A percentile compares a stretch with the other conserved stretches of the same genome.
Conservation (phyloP, 2,888 invertebrate genomes). For the Microplitis manilae region DNA sequence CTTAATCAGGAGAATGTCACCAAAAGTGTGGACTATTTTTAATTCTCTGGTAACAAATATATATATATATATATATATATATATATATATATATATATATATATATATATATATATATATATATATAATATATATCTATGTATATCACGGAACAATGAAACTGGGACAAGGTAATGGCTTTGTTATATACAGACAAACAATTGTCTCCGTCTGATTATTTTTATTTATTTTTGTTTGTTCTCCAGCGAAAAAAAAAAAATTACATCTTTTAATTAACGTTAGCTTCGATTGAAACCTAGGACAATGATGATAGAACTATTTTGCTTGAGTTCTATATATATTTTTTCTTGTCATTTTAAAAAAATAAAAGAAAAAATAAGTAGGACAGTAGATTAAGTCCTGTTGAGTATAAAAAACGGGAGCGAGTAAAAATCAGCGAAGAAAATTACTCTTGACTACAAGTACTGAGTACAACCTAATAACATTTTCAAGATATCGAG, state of each 20-base stretch:
- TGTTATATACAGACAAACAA: conserved; percentile 7
- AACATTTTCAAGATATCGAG: too few species aligned
- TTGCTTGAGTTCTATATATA: not conserved
- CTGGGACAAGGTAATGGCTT: conserved; percentile 17
- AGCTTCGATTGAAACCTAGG: conserved; percentile 9
- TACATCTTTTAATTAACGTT: conserved; percentile 7
- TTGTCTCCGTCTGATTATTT: not conserved
- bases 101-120: not conserved
- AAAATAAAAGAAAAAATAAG: not conserved
- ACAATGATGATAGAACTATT: conserved; percentile 6
- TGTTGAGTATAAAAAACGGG: not conserved
- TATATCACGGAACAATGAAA: conserved; percentile 18
- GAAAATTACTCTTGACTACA: too few species aligned
- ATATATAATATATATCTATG: not conserved
- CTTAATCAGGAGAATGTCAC: conserved; percentile 20
- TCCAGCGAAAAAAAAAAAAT: not conserved
- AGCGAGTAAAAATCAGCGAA: too few species aligned
- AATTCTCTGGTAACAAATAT: conserved; percentile 10
- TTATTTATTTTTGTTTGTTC: not conserved
- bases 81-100: not conserved
- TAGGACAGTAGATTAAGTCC: not conserved
- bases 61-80: not conserved
- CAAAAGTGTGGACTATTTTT: conserved; percentile 6
- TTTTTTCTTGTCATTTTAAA: not conserved
- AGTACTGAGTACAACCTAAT: too few species aligned